phyloP scores from a whole-genome alignment of 2,888 invertebrate genomes.

The Chesias legatella region DNA sequence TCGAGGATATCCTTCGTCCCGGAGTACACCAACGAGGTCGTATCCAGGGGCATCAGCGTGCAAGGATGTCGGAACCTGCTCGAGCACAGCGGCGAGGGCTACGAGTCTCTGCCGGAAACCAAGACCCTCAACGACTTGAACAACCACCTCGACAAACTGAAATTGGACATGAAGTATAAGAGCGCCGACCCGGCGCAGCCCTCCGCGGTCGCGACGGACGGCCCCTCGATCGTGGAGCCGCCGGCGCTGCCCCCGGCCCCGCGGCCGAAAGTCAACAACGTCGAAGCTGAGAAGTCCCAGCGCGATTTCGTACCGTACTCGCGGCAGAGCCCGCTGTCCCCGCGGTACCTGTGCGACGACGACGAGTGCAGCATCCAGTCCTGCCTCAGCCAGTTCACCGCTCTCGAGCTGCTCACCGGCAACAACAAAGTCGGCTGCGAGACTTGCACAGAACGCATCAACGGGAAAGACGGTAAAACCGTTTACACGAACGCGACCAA shows the following conservation, averaged over 20 bases:
- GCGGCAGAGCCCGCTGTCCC: conserved; percentile 77
- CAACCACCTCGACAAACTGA: conserved; percentile 60
- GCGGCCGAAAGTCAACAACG: conserved; percentile 50
- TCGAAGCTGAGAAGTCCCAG: conserved; percentile 53
- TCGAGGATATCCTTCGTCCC: conserved; percentile 60
- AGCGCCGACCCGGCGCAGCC: conserved; percentile 46
- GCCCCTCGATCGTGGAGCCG: conserved; percentile 28
- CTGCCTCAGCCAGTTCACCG: conserved; percentile 95
- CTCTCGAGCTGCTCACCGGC: conserved; percentile 93
- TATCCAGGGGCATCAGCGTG: conserved; percentile 64
- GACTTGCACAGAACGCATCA: conserved; percentile 89
- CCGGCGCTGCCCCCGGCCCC: conserved; percentile 45
- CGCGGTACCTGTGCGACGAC: conserved; percentile 86
- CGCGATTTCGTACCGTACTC: conserved; percentile 55
- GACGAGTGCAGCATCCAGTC: conserved; percentile 92
- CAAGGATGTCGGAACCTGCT: conserved; percentile 59
- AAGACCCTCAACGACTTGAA: conserved; percentile 49
- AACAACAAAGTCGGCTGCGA: conserved; percentile 97
- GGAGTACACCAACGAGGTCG: conserved; percentile 65
- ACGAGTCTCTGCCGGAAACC: conserved; percentile 52
- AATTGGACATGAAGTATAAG: conserved; percentile 49
- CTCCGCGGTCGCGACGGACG: conserved; percentile 44
- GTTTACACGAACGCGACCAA: conserved; percentile 91
- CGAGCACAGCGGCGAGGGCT: conserved; percentile 62
- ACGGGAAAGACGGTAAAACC: conserved; percentile 85